Percentiles rank a stretch among this genome's conserved stretches.
phyloP scores from a whole-genome alignment of 2,888 invertebrate species.

The Melanotus villosus region DNA sequence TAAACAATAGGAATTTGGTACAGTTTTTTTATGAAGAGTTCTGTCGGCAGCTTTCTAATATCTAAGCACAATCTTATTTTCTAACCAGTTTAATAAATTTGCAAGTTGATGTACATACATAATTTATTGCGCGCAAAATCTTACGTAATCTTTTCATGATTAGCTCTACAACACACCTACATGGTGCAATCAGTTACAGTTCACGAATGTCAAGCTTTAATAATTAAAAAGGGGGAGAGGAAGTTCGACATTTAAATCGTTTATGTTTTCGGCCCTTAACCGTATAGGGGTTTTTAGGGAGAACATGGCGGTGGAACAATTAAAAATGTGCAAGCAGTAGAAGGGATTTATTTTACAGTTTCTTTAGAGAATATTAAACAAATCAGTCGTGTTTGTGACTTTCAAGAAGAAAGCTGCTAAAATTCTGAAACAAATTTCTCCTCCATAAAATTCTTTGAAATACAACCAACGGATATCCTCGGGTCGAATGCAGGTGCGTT shows the following conservation, averaged over 20 bases:
- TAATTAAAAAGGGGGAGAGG: constrained; percentile 35
- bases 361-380: constrained; percentile 62
- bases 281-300: constrained; percentile 59
- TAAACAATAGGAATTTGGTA: too few relatives aligned
- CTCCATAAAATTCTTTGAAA: neutral
- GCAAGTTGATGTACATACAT: too few relatives aligned
- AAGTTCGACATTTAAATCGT: constrained; percentile 38
- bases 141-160: too few relatives aligned
- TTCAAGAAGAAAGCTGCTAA: constrained; percentile 22
- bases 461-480: too few relatives aligned
- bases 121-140: too few relatives aligned
- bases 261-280: constrained; percentile 57
- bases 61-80: too few relatives aligned
- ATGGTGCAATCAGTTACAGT: constrained; percentile 9
- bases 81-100: too few relatives aligned
- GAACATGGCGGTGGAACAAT: constrained; percentile 63
- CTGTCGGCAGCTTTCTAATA: too few relatives aligned
- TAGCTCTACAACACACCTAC: too few relatives aligned
- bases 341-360: constrained; percentile 66
- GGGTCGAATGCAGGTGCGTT: constrained; percentile 1
- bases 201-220: constrained; percentile 33
- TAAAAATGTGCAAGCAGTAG: constrained; percentile 65
- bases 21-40: too few relatives aligned
- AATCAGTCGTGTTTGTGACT: constrained; percentile 63
- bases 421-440: neutral